Base-by-base conservation (phyloP, 2,888 invertebrate genomes). In the Mythimna albipuncta region DNA sequence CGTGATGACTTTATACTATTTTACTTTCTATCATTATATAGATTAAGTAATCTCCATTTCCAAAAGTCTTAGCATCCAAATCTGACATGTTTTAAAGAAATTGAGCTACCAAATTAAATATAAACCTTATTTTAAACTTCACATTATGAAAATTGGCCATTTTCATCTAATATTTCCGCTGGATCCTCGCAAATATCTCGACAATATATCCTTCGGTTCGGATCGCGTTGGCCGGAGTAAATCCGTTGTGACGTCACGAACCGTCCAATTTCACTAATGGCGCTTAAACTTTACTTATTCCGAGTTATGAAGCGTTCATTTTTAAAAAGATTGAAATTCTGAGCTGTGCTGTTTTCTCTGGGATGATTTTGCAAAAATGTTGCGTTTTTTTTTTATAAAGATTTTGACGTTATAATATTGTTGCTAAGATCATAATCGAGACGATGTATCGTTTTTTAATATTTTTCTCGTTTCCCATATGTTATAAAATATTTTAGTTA, bases 261-360 rank as follows among this genome's bases (percentile, higher is more conserved):
- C 88, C 87, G 87, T 88, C 92, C 94, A 94, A 94, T 94, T 91
- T 92, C 90, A 84, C 93, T 94, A 94, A 94, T 94, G 94, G 94
- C 88, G 90, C 91, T 92, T 92, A 90, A 92, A 93, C 88, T 93
- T 91, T 91, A 89, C 90, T 93, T 92, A 92, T 89, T 88, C 88
- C 85, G 89, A 92, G 89, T 90, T 93, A 92, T 91, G 90, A 88
- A 90, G 86, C 64, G 77, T 77, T 82, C 80, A 81, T 74, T 84
- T 84, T 84, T 84, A 77, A 83, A 83, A 83, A 77, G 79, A 79
- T 88, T 86, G 83, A 75, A 77, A 58, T 84, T 80, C 72, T 66
- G 69, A 75, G 81, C 83, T 86, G 82, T 77, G 55, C 64, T 67
- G 26, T 58, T 77, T 79, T 69, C 58, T 67, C 61, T 59, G 11